A percentile compares a stretch with the other conserved stretches of the same genome.
Conservation (phyloP, 37 sponge, comb jelly and placozoan genomes). For the Agelas oroides region DNA sequence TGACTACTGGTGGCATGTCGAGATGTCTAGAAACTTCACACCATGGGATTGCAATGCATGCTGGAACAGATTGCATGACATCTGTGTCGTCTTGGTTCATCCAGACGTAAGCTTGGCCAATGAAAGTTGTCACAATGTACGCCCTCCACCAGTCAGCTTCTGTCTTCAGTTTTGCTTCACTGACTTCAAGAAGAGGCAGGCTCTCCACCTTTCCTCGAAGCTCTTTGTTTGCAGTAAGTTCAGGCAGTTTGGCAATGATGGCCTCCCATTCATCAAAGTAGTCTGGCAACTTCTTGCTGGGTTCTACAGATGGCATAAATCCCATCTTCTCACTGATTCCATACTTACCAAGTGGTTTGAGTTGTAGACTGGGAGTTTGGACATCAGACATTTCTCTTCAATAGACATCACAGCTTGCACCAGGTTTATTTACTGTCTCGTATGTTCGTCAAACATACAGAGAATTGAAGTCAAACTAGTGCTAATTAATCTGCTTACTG, state of each 20-base stretch:
- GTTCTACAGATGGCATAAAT: slow-evolving; percentile 52
- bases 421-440: no score
- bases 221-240: slow-evolving; percentile 1
- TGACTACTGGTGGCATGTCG: slow-evolving; percentile 60
- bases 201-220: slow-evolving; percentile 39
- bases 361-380: no score
- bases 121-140: slow-evolving; percentile 41
- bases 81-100: slow-evolving; percentile 70
- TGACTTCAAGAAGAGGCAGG: slow-evolving; percentile 49
- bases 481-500: no score
- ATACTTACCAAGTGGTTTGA: slow-evolving; percentile 3
- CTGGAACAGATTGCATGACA: slow-evolving; percentile 39
- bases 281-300: slow-evolving; percentile 23
- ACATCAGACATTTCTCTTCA: no score
- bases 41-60: slow-evolving; percentile 76
- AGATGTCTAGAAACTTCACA: slow-evolving; percentile 50
- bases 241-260: slow-evolving; percentile 29
- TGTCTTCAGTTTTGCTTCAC: slow-evolving; percentile 17
- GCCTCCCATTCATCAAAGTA: slow-evolving; percentile 76
- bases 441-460: no score
- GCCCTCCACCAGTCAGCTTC: slow-evolving; percentile 79
- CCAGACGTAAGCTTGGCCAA: slow-evolving; percentile 81
- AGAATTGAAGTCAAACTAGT: no score
- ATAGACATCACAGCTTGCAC: no score
- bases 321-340: slow-evolving; percentile 60